These are phyloP conservation scores for Prunella himalayana DNA, from an alignment of 2,113 vertebrate genomes.

Conservation along the genomic window DNA sequence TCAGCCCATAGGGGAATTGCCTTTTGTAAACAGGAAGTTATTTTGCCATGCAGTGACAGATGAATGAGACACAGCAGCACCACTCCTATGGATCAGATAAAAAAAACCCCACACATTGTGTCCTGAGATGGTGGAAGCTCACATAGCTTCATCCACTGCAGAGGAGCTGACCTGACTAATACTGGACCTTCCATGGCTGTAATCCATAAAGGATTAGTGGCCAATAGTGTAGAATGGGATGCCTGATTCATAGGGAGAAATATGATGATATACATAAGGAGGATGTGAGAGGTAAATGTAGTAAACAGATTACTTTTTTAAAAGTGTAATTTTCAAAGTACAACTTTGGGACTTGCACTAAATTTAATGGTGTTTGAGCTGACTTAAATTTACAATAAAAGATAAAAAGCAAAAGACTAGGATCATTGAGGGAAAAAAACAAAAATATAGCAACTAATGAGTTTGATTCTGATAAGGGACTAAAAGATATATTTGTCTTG, in stretches of 20 bases:
- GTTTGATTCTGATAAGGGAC: not conserved
- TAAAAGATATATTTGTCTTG: not conserved
- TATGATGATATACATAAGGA: not conserved
- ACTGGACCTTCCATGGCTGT: not conserved
- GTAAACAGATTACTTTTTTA: not conserved
- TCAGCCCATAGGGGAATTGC: not conserved
- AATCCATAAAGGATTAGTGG: not conserved
- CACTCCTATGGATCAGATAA: not conserved
- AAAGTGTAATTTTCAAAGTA: not conserved
- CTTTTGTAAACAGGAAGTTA: not conserved
- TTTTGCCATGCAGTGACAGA: not conserved
- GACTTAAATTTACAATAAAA: not conserved
- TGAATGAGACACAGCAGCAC: not conserved
- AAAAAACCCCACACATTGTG: not conserved
- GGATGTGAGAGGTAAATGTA: not conserved
- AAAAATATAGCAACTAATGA: not conserved
- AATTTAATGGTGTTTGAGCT: not conserved
- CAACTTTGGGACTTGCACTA: not conserved
- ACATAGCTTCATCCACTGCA: not conserved
- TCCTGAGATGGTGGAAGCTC: not conserved
- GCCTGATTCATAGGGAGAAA: not conserved
- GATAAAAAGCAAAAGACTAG: not conserved
- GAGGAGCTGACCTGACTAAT: not conserved
- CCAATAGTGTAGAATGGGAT: not conserved
- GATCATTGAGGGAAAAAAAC: not conserved